Evolutionary conservation across 2,113 vertebrate species (phyloP), one percentile per base, ranked within the genome.

Genomic region (Neotoma lepida): DNA sequence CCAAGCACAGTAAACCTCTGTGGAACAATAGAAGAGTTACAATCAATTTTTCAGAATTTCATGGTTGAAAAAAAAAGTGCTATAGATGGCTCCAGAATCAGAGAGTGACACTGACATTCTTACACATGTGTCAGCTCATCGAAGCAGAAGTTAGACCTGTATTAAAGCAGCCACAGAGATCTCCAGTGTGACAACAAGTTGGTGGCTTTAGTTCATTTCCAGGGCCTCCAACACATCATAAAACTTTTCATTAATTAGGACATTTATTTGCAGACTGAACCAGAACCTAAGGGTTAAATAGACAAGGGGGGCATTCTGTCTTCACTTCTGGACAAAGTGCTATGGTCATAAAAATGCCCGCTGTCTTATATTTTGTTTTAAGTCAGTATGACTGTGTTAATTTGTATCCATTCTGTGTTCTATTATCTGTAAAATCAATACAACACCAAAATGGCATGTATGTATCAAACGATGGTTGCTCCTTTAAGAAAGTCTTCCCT

Each of bases 21-120:
- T 91, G 94, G 97, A 93, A 95, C 4, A 93, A 89, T 44, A 93
- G 58, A 96, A 97, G 90, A 96, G 90, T 92, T 96, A 86, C 33
- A 94, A 76, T 88, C 41, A 54, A 56, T 93, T 77, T 94, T 96
- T 91, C 74, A 86, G 63, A 96, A 95, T 95, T 90, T 84, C 68
- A 78, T 82, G 41, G 95, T 89, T 97, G 49, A 78, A 81, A 88
- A 85, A 26, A 71, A 88, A 94, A 51, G 28, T 68, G 86, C 86
- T 33, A 97, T 88, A 56, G 73, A 91, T 88, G 80, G 3, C 9
- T 81, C 90, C 74, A 95, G 81, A 44, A 41, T n/a, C n/a, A n/a
- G n/a, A n/a, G n/a, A n/a, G n/a, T 88, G 70, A 64, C 80, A 54
- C 49, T 96, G 90, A 91, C 24, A 71, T 51, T 91, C 26, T 92